Evolutionary conservation across 2,888 invertebrate species (phyloP).

Genomic region (Platycheirus rosarum): DNA sequence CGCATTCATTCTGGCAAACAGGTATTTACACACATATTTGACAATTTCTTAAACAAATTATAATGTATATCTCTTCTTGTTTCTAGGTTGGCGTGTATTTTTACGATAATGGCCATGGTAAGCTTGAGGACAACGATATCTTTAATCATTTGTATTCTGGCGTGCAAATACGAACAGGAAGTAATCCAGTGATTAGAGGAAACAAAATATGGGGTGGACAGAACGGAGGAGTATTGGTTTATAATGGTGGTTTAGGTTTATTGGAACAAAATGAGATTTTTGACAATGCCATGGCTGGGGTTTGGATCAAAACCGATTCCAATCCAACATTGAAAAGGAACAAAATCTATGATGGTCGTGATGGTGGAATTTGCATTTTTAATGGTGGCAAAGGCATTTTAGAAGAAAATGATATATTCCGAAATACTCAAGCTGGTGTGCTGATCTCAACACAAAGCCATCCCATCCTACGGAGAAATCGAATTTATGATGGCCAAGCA

Average conservation of each 20-base stretch:
- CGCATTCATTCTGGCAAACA: constrained; percentile 99
- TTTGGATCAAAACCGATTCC: constrained; percentile 99
- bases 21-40: too few relatives aligned
- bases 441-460: constrained; percentile 99
- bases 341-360: constrained; percentile 98
- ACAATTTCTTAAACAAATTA: neutral
- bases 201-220: constrained; percentile 99
- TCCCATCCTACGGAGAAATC: constrained; percentile 96
- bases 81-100: constrained; percentile 96
- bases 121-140: constrained; percentile 99
- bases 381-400: constrained; percentile 96
- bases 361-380: constrained; percentile 99
- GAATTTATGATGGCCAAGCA: constrained; percentile 98
- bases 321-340: constrained; percentile 98
- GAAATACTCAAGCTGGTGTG: constrained; percentile 99
- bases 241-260: constrained; percentile 98
- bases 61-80: neutral
- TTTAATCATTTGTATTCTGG: constrained; percentile 99
- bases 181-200: constrained; percentile 97
- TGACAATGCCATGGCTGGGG: constrained; percentile 99
- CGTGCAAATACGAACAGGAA: constrained; percentile 99
- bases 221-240: constrained; percentile 99
- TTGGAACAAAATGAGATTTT: constrained; percentile 99
- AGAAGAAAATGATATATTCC: constrained; percentile 83
- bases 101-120: constrained; percentile 99